phyloP scores from a whole-genome alignment of 2,888 invertebrate species.

The Sarcophaga subvicina region DNA sequence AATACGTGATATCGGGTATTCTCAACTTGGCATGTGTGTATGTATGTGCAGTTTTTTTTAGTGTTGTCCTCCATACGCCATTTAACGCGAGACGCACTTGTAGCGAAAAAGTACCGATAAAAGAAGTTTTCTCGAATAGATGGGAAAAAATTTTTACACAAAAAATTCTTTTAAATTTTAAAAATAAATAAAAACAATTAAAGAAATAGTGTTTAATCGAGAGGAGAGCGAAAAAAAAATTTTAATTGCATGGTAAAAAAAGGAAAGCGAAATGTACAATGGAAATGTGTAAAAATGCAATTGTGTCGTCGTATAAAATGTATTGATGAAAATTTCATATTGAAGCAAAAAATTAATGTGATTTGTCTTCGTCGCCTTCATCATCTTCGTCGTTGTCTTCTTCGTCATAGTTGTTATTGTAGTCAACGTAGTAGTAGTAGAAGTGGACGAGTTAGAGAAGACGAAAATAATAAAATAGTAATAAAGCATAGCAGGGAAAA shows the following conservation, averaged over 20 bases:
- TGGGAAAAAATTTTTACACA: constrained; percentile 33
- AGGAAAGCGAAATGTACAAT: constrained; percentile 67
- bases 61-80: constrained; percentile 65
- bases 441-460: constrained; percentile 74
- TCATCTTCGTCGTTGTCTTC: constrained; percentile 48
- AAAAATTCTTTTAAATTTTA: constrained; percentile 33
- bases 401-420: constrained; percentile 24
- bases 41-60: constrained; percentile 62
- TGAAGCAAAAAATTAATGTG: constrained; percentile 76
- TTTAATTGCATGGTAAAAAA: constrained; percentile 18
- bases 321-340: constrained; percentile 78
- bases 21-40: constrained; percentile 39
- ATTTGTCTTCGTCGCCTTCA: constrained; percentile 70
- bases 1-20: constrained; percentile 51
- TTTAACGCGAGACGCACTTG: constrained; percentile 79
- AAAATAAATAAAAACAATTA: constrained; percentile 8
- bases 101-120: constrained; percentile 73
- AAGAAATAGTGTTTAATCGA: not conserved
- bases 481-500: constrained; percentile 73
- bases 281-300: constrained; percentile 78
- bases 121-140: constrained; percentile 56
- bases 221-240: not conserved
- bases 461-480: constrained; percentile 61
- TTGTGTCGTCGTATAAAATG: constrained; percentile 73
- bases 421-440: constrained; percentile 73